Evolutionary conservation across 2,888 invertebrate genomes (phyloP).

Genomic region (Xanthorhoe spadicearia): DNA sequence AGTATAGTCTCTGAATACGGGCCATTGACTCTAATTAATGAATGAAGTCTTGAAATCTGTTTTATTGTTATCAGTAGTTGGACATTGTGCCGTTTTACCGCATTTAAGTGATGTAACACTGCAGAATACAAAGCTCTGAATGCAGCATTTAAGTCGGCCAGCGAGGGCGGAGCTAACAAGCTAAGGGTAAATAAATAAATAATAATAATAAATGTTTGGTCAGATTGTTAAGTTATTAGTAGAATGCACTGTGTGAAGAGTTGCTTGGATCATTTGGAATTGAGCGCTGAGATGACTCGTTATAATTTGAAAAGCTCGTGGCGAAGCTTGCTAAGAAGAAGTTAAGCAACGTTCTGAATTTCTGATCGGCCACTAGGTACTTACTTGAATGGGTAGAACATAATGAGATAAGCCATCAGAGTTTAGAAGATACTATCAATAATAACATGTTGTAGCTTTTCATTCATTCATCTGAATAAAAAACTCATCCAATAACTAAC

Average conservation of each 20-base stretch:
- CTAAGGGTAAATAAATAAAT: not conserved
- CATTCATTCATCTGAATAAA: constrained; percentile 28
- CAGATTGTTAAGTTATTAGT: not conserved
- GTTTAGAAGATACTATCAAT: too few species aligned
- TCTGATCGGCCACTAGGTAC: too few species aligned
- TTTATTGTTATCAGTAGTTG: not conserved
- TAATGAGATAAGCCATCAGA: too few species aligned
- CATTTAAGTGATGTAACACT: not conserved
- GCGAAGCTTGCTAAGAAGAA: too few species aligned
- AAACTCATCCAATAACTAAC: constrained; percentile 23
- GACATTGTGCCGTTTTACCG: not conserved
- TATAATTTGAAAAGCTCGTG: too few species aligned
- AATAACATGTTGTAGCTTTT: constrained; percentile 21
- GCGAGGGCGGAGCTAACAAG: not conserved
- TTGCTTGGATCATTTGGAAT: too few species aligned
- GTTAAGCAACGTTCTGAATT: too few species aligned
- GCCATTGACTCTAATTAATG: too few species aligned
- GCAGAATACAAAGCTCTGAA: not conserved
- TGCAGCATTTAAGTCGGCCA: not conserved
- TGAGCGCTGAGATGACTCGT: too few species aligned
- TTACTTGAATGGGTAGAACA: too few species aligned
- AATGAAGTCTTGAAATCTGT: not conserved
- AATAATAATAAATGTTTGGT: not conserved
- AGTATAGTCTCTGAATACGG: too few species aligned
- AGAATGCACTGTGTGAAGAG: too few species aligned